Base-by-base conservation (phyloP, 92 coral and sea anemone genomes). In the Porites cylindrica region DNA sequence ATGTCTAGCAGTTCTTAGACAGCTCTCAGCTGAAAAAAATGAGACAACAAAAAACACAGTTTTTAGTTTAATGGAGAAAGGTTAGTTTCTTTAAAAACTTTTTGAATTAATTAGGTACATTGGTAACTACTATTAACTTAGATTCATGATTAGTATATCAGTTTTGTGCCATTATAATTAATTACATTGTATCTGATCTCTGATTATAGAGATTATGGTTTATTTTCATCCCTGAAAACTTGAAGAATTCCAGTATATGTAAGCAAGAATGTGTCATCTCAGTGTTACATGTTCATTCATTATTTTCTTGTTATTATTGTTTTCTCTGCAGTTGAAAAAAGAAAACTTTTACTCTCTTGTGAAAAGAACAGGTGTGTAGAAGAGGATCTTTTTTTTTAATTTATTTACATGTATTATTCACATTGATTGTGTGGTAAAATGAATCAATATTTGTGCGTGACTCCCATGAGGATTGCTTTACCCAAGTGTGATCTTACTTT, bases 1-100 rank as follows among this genome's bases (percentile, higher is more conserved):
- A 62, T 97, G 99, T 74, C 92, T 91, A 38, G 75, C 90, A 52
- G 80, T 95, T 24, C 96, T 92, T 66, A 98, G 96, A 78, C 91
- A 93, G 72, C 91, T 95, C 53, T 82, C 91, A 79, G 81, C 90
- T 29, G 98, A 97, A 60, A 92, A 76, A 70, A 88, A 95, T 10
- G 90, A 96, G 52, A 67, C 71, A 10, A 78, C 92, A 20, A 95
- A 88, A 90, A 89, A 85, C 38, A 82, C 80, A 77, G 81, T 91
- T 17, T 75, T 93, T 62, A 63, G 78, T 56, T 73, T 90, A 26
- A 88, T 97, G 52, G 89, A 90, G 51, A 91, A 83, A 92, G 87
- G 98, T 97, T 50, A n/a, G 78, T 59, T 66, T 23, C 13, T 3
- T 38, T 4, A 0, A 38, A 38, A 38, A 3, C 47, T 38, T 38